These are phyloP conservation scores for Philaenus spumarius DNA, from an alignment of 1,140 invertebrate genomes.

Conservation along the genomic window DNA sequence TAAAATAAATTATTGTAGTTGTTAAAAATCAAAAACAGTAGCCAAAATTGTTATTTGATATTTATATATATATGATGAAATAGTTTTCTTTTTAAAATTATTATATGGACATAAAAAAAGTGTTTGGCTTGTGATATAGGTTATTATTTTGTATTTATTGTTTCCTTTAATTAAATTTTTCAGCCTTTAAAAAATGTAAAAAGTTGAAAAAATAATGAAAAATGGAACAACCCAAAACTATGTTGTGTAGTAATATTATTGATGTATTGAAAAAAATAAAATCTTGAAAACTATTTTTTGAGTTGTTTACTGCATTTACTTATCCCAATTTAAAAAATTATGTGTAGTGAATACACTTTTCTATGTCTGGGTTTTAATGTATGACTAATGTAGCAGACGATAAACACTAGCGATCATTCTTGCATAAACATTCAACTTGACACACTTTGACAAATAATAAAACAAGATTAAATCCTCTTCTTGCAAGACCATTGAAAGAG, in stretches of 20 bases:
- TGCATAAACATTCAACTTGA: too few species aligned
- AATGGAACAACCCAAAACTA: constrained; percentile 31
- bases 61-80: constrained; percentile 18
- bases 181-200: constrained; percentile 24
- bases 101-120: constrained; percentile 25
- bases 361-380: too few species aligned
- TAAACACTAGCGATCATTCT: too few species aligned
- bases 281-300: constrained; percentile 13
- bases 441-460: too few species aligned
- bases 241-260: constrained; percentile 32
- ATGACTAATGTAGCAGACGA: too few species aligned
- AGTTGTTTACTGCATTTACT: not conserved
- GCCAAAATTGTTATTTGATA: constrained; percentile 22
- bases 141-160: constrained; percentile 25
- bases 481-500: too few species aligned
- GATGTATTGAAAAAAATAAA: constrained; percentile 32
- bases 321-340: too few species aligned
- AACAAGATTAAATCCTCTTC: too few species aligned
- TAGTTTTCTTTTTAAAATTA: constrained; percentile 24
- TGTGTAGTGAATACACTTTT: too few species aligned
- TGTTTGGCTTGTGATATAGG: constrained; percentile 27
- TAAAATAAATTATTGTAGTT: constrained; percentile 14
- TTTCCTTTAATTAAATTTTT: constrained; percentile 19
- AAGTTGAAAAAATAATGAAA: constrained; percentile 22
- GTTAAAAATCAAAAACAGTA: constrained; percentile 16